Base-by-base conservation (phyloP, 2,797 vertebrate genomes). In the Epinephelus malabaricus region DNA sequence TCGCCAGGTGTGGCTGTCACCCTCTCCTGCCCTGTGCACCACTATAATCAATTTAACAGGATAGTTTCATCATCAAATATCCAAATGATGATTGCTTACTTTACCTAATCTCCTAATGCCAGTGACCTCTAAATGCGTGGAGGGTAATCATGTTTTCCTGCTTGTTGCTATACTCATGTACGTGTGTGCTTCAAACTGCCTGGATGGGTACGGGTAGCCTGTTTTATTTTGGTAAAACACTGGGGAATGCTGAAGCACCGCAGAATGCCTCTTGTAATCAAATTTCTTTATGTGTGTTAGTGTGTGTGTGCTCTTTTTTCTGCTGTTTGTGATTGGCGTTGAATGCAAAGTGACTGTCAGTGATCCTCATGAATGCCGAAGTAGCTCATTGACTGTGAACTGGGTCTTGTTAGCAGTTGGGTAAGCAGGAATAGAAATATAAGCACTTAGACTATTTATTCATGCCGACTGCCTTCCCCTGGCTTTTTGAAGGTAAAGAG, bases 311-410 rank as follows among this genome's bases (percentile, higher is more conserved):
- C 76, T 79, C 73, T 87, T 91, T 89, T 85, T 82, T 85, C 83
- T 90, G 90, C 85, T 89, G 86, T 94, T 93, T 93, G 92, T 94
- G 92, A 93, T 96, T 95, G 94, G 94, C 94, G 93, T 95, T 94
- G 95, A 95, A 96, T 95, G 95, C 94, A 96, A 95, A 95, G 96
- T 95, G 94, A 94, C 95, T 88, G 94, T 92, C 94, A 93, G 95
- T 95, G 93, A 96, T 96, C 94, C 95, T 95, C 95, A 95, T 95
- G 95, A 94, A 94, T 94, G 95, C 94, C 94, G 94, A 95, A 96
- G 93, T 94, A 95, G 95, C 94, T 96, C 95, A 96, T 94, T 96
- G 96, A 95, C 95, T 95, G 94, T 95, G 92, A 95, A 95, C 92
- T 94, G 90, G 89, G 86, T 92, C 93, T 94, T 95, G 93, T 95